Evolutionary conservation across 2,113 vertebrate species (phyloP).

Genomic region (Neotoma lepida): DNA sequence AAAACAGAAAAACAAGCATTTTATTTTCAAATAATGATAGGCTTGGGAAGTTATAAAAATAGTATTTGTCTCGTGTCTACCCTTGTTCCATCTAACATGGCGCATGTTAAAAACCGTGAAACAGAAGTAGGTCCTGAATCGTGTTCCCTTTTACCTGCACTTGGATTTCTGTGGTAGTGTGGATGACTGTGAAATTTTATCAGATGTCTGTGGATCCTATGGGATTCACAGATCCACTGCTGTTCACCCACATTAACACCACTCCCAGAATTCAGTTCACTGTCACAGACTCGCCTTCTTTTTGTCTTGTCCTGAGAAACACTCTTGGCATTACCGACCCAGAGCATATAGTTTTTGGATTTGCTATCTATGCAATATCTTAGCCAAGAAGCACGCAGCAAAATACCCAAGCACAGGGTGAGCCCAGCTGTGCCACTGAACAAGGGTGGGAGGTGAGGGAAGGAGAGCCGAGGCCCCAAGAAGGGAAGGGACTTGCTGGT

Average conservation of each 20-base stretch:
- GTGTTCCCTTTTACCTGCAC: not conserved
- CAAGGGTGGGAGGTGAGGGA: too few species aligned
- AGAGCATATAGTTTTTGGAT: not conserved
- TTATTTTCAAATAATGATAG: slow-evolving; percentile 12
- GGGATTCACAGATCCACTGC: not conserved
- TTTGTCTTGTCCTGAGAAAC: not conserved
- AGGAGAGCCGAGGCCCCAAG: not conserved
- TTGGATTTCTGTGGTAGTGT: not conserved
- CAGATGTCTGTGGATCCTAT: not conserved
- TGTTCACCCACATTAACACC: not conserved
- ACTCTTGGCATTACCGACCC: not conserved
- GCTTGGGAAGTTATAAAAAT: not conserved
- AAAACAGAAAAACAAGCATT: not conserved
- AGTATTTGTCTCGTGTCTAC: not conserved
- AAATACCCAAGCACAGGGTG: not conserved
- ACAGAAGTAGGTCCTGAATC: rapidly evolving
- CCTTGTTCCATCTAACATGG: not conserved
- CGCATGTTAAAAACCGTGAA: not conserved
- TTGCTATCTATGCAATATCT: not conserved
- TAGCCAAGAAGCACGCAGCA: not conserved
- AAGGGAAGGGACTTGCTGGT: not conserved
- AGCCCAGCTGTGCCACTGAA: not conserved
- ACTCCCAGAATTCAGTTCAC: not conserved
- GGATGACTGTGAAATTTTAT: not conserved
- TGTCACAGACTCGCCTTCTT: not conserved